Base-by-base conservation (phyloP, 2,888 invertebrate species). In the Apamea anceps region DNA sequence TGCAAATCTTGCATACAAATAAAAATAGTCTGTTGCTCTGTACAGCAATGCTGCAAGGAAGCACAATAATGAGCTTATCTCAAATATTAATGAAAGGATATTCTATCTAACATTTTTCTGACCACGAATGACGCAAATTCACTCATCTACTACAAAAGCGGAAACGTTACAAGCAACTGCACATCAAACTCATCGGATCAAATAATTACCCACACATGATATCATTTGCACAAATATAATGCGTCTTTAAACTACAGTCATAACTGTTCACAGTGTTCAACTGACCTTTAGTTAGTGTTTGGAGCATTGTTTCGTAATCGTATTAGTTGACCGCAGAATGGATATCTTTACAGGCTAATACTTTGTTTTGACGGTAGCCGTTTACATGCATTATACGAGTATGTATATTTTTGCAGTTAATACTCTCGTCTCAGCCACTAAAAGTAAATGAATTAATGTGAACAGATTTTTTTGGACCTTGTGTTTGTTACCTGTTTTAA, bases 201-300 rank as follows among this genome's bases (percentile, higher is more conserved):
- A 48, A 62, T 67, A 79, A 81, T 79, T 79, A 62, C 12, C 54
- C n/a, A 79, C 67, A 84, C 45, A 28, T 65, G 72, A 54, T 70
- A 45, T 68, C 57, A 63, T 72, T 57, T 81, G 73, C 67, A 81
- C 74, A 79, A 81, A 70, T 77, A 88, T 75, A 89, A 79, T 28
- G 45, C 28, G 65, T 76, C 77, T 76, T 71, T 89, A 77, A 70
- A 83, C 72, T 62, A n/a, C 57, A 71, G 45, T 73, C 75, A 74
- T 72, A 70, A 68, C 51, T 67, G 70, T 51, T 77, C 62, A 10
- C 12, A 18, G 51, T 74, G 63, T 72, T 70, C 42, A 66, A 48
- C 57, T 74, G 76, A 74, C 73, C 77, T 81, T 73, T 45, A 13
- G 32, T 42, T 68, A 57, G 75, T 75, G 74, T 80, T 85, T 32